phyloP scores from a whole-genome alignment of 2,888 invertebrate species.

The Campoplex nolae region DNA sequence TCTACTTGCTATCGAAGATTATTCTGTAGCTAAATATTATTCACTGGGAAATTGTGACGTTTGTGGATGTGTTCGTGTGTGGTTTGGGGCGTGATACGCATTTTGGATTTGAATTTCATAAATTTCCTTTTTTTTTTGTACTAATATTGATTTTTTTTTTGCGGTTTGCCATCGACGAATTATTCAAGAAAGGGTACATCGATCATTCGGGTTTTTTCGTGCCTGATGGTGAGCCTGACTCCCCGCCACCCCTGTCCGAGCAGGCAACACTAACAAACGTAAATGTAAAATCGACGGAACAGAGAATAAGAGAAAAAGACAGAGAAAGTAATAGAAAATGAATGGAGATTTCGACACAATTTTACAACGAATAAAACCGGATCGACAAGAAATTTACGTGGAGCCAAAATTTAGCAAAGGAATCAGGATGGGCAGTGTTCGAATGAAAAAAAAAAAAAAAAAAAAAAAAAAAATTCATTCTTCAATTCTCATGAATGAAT shows the following conservation, averaged over 20 bases:
- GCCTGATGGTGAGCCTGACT: slow-evolving; percentile 85
- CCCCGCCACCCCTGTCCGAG: slow-evolving; percentile 84
- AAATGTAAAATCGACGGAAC: slow-evolving; percentile 72
- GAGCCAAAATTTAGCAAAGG: slow-evolving; percentile 54
- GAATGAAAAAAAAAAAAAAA: slow-evolving; percentile 38
- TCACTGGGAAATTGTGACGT: slow-evolving; percentile 30
- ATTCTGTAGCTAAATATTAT: slow-evolving; percentile 44
- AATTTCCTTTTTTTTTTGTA: slow-evolving; percentile 3
- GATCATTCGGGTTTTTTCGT: slow-evolving; percentile 83
- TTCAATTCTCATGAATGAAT: not conserved
- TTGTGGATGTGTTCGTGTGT: slow-evolving; percentile 32
- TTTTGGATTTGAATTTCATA: slow-evolving; percentile 17
- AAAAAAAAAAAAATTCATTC: slow-evolving; percentile 22
- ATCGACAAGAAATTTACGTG: slow-evolving; percentile 53
- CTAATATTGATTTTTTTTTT: not conserved
- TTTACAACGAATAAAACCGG: slow-evolving; percentile 54
- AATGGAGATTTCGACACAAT: slow-evolving; percentile 51
- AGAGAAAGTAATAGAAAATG: not conserved
- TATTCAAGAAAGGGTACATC: slow-evolving; percentile 78
- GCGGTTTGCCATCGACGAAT: slow-evolving; percentile 53
- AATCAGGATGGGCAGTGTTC: slow-evolving; percentile 3
- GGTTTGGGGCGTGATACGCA: slow-evolving; percentile 42
- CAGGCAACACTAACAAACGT: slow-evolving; percentile 83
- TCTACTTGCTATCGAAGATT: slow-evolving; percentile 63
- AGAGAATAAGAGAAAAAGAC: slow-evolving; percentile 48